Conservation (phyloP, 1,140 invertebrate species). For the Atta texana region DNA sequence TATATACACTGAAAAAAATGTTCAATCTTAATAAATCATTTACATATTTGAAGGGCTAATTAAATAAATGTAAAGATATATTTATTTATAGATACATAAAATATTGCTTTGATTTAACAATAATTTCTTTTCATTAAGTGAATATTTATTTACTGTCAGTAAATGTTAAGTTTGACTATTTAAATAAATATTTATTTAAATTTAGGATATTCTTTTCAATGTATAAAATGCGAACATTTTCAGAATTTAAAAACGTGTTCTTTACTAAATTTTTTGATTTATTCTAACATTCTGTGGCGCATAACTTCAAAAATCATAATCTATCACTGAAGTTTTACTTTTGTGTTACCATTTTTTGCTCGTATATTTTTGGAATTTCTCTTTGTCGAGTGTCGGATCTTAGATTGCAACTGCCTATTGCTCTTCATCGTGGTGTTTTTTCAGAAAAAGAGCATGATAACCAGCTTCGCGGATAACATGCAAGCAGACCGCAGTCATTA, state of each 20-base stretch:
- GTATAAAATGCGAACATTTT: background rate
- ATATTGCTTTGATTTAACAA: too few species aligned
- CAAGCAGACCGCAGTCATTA: constrained; percentile 62
- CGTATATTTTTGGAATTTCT: constrained; percentile 31
- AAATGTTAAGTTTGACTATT: too few species aligned
- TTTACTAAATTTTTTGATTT: background rate
- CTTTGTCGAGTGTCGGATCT: constrained; percentile 1
- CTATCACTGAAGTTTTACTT: background rate
- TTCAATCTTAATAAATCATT: too few species aligned
- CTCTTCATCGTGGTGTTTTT: constrained; percentile 47
- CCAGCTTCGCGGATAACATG: constrained; percentile 57
- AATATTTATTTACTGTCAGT: too few species aligned
- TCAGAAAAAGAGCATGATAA: constrained; percentile 47
- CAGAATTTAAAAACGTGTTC: background rate
- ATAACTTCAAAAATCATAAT: constrained; percentile 39
- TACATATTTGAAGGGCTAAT: too few species aligned
- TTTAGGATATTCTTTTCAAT: too few species aligned
- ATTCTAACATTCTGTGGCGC: constrained; percentile 1
- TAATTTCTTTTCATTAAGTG: too few species aligned
- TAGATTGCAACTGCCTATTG: constrained; percentile 42
- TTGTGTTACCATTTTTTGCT: background rate
- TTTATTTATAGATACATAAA: too few species aligned
- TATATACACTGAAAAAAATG: too few species aligned
- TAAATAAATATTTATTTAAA: too few species aligned
- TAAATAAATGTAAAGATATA: too few species aligned